Evolutionary conservation across 2,113 vertebrate species (phyloP).

Genomic region (Daboia siamensis): DNA sequence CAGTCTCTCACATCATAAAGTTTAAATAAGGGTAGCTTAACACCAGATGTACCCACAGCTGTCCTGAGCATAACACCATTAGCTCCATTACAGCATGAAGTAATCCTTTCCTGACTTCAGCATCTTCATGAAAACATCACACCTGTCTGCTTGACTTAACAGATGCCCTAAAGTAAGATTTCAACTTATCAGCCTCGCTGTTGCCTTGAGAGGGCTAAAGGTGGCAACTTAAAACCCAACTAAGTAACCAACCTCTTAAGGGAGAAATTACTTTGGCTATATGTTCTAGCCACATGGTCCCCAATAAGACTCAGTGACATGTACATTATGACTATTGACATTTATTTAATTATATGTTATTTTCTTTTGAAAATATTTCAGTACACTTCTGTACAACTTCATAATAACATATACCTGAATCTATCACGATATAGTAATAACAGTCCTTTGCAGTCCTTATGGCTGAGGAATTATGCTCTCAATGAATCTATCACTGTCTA

Average conservation of each 20-base stretch:
- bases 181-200: not conserved
- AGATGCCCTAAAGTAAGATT: conserved; percentile 31
- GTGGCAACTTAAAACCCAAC: not conserved
- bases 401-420: not conserved
- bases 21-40: conserved; percentile 79
- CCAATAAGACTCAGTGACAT: not conserved
- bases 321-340: not conserved
- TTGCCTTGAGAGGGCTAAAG: not conserved
- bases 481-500: not conserved
- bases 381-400: not conserved
- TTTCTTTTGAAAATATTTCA: not conserved
- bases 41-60: conserved; percentile 69
- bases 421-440: not conserved
- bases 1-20: conserved; percentile 78
- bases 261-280: not conserved
- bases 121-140: conserved; percentile 53
- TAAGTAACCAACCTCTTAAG: not conserved
- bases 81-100: conserved; percentile 76
- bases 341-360: not conserved
- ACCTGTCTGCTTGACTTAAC: conserved; percentile 54
- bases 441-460: not conserved
- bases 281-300: not conserved
- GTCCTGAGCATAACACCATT: conserved; percentile 71
- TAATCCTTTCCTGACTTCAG: conserved; percentile 33
- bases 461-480: not conserved